Evolutionary conservation across 1,140 invertebrate species (phyloP), one percentile per base, ranked within the genome.

Genomic region (Nymphalis io): DNA sequence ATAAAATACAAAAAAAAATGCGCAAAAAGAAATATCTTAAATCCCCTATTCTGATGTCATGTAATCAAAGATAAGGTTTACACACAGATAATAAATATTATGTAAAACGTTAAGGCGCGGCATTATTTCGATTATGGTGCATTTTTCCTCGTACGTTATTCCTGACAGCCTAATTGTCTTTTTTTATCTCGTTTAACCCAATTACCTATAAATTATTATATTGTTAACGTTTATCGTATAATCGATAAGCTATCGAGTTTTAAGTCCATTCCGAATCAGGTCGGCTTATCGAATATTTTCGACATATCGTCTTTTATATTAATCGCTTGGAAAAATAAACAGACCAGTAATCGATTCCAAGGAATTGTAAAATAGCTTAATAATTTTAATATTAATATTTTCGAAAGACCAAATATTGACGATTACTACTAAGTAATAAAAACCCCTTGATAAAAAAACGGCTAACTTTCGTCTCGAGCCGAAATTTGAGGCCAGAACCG

Each of bases 131-230:
- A 46, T 46, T 16, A 15, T n/a, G 42, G 3, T 46, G 13, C 42
- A 16, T 46, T 46, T n/a, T 48, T n/a, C 42, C 42, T 16, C 42
- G 15, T 18, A 48, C 42, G 46, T 11, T 20, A 51, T 13, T 46
- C 46, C 18, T 13, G 46, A 0, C 46, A 51, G 46, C 20, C 46
- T 20, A 51, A 20, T 51, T 51, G 8, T 51, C 46, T 20, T 12
- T 20, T 51, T 40, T 44, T 69, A 63, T 70, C 60, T 58, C 40
- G 44, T 58, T 73, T 83, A 83, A 85, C 81, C 83, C 77, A 83
- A 82, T 85, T 85, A 85, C 83, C 75, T 85, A 78, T 80, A 85
- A 85, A 79, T 83, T 83, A 84, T 72, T 61, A 74, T 74, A 75
- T 73, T 81, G 63, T 69, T 72, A 72, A 64, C 53, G n/a, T 63